Conservation (phyloP, 2,113 vertebrate species). For the Paedocypris sp. region DNA sequence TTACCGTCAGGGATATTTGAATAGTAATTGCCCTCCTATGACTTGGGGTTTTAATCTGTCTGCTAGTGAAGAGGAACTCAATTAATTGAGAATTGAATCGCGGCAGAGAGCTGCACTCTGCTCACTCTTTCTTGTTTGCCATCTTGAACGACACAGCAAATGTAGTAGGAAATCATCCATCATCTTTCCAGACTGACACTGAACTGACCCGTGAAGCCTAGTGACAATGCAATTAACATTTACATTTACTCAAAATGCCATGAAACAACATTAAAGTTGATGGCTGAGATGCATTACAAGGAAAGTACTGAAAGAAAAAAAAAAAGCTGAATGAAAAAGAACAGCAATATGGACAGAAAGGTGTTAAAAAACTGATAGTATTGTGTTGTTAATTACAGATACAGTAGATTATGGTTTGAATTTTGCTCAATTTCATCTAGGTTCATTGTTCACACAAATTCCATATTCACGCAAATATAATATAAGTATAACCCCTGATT, state of each 20-base stretch:
- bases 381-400: too few species aligned
- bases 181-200: slow-evolving; percentile 5
- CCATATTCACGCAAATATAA: too few species aligned
- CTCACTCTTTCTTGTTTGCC: neutral
- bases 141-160: neutral
- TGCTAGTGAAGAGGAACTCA: slow-evolving; percentile 5
- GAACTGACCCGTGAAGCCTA: neutral
- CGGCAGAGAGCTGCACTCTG: slow-evolving; percentile 1
- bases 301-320: neutral
- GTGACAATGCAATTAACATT: slow-evolving; percentile 14
- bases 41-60: slow-evolving; percentile 13
- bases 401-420: too few species aligned
- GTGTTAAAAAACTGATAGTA: neutral
- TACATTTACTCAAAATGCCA: slow-evolving; percentile 8
- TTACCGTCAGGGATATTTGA: slow-evolving; percentile 15
- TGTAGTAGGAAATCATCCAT: neutral
- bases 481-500: too few species aligned
- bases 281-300: neutral
- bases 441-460: too few species aligned
- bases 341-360: neutral
- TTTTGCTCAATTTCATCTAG: too few species aligned
- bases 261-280: neutral
- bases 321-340: neutral
- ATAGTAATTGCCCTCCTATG: slow-evolving; percentile 5
- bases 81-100: slow-evolving; percentile 3